phyloP scores from a whole-genome alignment of 2,113 vertebrate genomes.

The Struthio camelus region DNA sequence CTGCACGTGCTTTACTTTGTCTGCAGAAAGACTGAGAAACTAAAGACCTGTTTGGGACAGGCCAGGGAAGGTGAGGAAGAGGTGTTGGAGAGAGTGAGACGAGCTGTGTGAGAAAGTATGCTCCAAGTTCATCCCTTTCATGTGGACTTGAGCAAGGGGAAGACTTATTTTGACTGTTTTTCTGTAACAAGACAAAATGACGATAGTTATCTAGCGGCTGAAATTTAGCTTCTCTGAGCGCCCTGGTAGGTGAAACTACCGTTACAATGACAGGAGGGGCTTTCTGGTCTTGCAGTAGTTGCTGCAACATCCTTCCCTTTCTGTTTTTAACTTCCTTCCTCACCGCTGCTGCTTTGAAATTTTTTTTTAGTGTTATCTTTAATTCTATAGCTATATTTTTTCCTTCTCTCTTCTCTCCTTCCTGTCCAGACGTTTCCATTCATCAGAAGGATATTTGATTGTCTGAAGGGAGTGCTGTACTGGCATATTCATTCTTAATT shows the following conservation, averaged over 20 bases:
- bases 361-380: neutral
- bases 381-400: neutral
- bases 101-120: neutral
- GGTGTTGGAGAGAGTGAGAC: rapidly evolving
- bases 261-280: neutral
- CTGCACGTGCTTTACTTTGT: neutral
- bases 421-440: neutral
- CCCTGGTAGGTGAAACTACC: neutral
- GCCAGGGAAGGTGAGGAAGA: neutral
- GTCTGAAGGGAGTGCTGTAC: neutral
- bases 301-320: neutral
- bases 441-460: neutral
- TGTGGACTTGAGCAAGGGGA: neutral
- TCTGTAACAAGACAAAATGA: neutral
- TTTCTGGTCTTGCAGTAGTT: neutral
- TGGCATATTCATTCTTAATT: neutral
- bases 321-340: neutral
- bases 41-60: neutral
- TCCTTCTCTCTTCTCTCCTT: neutral
- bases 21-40: neutral
- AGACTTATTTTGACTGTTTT: no score
- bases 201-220: neutral
- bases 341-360: neutral
- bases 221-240: neutral
- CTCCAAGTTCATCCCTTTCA: rapidly evolving